Base-by-base conservation (phyloP, 2,888 invertebrate genomes). In the Cephalotes varians region DNA sequence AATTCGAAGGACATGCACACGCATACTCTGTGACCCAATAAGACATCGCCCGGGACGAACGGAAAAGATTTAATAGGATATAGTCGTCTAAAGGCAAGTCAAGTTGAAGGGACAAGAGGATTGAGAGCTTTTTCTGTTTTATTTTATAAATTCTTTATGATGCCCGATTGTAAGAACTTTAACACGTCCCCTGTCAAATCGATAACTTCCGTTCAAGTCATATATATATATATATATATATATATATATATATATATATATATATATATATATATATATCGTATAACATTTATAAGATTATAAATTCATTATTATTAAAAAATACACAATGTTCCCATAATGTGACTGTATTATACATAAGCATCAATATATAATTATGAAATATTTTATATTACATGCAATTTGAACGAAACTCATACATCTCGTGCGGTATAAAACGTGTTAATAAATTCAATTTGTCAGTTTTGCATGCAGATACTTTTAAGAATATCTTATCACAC, bases 1-100 rank as follows among this genome's bases (percentile, higher is more conserved):
- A 89, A 91, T 91, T 81, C 90, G 85, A 89, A 88, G 91, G 89
- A 87, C 73, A 76, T 76, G 79, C 62, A 86, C 82, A 40, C 73
- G 83, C 60, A 83, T 82, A 80, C 49, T 67, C 54, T 1, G 40
- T 67, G 83, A 76, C 83, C 85, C 87, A 85, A 87, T 87, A 87
- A 77, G 65, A 65, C 31, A 60, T 47, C 60, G 31, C 18, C 15
- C 47, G 21, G 3, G 28, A 65, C n/a, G 40, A 54, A 31, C 25
- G n/a, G 21, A 12, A 62, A 56, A 76, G 62, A 64, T 67, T 65
- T 28, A 54, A 44, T 6, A 25, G 31, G n/a, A n/a, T n/a, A 34
- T 74, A 62, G 21, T 28, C n/a, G n/a, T 25, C 9, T 10, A 47
- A 31, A 25, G 44, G 15, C 34, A 49, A 49, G 47, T 15, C 28